A percentile compares a stretch with the other conserved stretches of the same genome.
Conservation (phyloP, 2,888 invertebrate genomes). For the Pediacus dermestoides region DNA sequence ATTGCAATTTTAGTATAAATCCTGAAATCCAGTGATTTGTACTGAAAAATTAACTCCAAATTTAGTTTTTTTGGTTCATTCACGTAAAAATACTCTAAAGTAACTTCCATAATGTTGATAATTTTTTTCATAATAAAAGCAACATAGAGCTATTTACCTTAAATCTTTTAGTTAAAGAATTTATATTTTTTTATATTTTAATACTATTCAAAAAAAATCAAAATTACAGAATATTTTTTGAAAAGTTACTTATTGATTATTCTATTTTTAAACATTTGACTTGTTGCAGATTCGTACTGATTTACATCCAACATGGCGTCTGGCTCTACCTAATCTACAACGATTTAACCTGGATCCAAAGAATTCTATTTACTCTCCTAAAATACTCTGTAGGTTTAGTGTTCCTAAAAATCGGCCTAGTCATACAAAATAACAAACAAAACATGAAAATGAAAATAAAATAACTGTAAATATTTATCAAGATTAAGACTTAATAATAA, state of each 20-base stretch:
- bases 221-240: too few species aligned
- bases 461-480: conserved; percentile 4
- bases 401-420: conserved; percentile 11
- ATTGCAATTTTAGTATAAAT: too few species aligned
- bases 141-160: too few species aligned
- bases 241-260: neutral
- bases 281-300: conserved; percentile 43
- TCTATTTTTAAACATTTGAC: neutral
- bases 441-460: conserved; percentile 9
- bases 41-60: too few species aligned
- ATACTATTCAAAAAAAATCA: too few species aligned
- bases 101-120: too few species aligned
- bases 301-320: conserved; percentile 50
- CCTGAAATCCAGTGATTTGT: too few species aligned
- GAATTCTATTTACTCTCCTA: conserved; percentile 16
- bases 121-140: too few species aligned
- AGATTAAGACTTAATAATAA: neutral
- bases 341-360: conserved; percentile 54
- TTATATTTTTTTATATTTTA: too few species aligned
- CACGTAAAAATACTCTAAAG: too few species aligned
- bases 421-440: conserved; percentile 12
- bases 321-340: conserved; percentile 56
- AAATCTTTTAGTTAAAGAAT: too few species aligned
- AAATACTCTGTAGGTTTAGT: conserved; percentile 13
- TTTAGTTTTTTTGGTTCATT: too few species aligned